Percentiles rank a stretch among this genome's conserved stretches.
These are phyloP conservation scores for Peromyscus attwateri DNA, from an alignment of 2,797 vertebrate genomes.

Conservation along the genomic window DNA sequence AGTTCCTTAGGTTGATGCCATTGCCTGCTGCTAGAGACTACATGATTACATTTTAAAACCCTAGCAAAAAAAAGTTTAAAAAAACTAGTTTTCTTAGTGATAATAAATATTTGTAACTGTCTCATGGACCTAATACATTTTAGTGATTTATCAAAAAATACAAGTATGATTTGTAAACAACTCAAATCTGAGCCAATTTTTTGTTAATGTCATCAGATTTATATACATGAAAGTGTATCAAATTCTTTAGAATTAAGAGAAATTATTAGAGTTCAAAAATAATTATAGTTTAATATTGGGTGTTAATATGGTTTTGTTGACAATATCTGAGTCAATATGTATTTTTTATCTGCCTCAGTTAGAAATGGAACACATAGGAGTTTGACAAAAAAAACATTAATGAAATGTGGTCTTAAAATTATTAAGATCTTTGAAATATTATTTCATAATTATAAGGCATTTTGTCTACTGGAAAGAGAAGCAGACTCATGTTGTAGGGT, in stretches of 20 bases:
- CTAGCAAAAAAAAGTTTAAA: background rate
- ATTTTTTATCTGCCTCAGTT: background rate
- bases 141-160: background rate
- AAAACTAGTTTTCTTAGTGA: background rate
- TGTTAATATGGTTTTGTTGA: background rate
- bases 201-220: background rate
- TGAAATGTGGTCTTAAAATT: background rate
- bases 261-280: background rate
- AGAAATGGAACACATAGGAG: background rate
- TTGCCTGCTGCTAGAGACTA: conserved; percentile 50
- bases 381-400: background rate
- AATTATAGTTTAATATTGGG: background rate
- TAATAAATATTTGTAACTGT: background rate
- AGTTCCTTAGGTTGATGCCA: conserved; percentile 74
- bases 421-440: background rate
- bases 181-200: background rate
- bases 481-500: background rate
- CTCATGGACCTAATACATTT: background rate
- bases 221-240: background rate
- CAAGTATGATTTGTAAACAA: background rate
- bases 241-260: background rate
- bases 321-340: background rate
- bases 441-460: background rate
- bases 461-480: background rate
- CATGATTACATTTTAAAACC: conserved; percentile 50